Evolutionary conservation across 53 echinoderm and acorn worm genomes (phyloP).

Genomic region (Echinarachnius parma): DNA sequence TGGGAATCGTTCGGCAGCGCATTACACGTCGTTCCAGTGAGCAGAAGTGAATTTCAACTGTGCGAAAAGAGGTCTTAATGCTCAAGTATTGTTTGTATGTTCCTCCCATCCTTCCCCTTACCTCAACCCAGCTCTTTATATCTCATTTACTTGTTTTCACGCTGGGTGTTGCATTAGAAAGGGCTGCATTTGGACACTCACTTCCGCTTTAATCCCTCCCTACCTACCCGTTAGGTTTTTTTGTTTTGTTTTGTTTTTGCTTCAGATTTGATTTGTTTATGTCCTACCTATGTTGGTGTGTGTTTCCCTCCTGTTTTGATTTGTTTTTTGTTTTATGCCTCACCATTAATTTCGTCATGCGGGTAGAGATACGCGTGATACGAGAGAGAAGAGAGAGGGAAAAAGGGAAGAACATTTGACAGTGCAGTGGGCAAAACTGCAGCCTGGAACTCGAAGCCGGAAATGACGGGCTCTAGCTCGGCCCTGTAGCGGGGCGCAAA

Average conservation of each 20-base stretch:
- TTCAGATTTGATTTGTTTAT: too few relatives aligned
- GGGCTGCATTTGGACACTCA: background rate
- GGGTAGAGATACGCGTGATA: conserved; percentile 40
- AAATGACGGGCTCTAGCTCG: conserved; percentile 37
- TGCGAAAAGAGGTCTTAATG: too few relatives aligned
- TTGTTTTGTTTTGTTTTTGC: background rate
- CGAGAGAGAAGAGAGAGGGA: too few relatives aligned
- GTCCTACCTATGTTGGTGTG: too few relatives aligned
- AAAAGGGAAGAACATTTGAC: too few relatives aligned
- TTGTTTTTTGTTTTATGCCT: background rate
- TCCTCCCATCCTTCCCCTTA: background rate
- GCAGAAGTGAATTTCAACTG: too few relatives aligned
- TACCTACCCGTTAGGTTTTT: too few relatives aligned
- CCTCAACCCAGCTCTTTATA: background rate
- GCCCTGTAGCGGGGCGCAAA: conserved; percentile 36
- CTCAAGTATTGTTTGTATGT: background rate
- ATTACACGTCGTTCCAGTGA: too few relatives aligned
- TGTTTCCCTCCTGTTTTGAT: conserved; percentile 17
- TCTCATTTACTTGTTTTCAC: too few relatives aligned
- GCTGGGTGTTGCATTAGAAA: background rate
- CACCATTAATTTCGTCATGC: background rate
- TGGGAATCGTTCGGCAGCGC: too few relatives aligned
- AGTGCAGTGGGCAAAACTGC: conserved; percentile 45
- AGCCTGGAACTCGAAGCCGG: conserved; percentile 41
- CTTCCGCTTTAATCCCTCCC: too few relatives aligned